phyloP scores from a whole-genome alignment of 1,140 invertebrate species.

The Stenopsyche tienmushanensis region DNA sequence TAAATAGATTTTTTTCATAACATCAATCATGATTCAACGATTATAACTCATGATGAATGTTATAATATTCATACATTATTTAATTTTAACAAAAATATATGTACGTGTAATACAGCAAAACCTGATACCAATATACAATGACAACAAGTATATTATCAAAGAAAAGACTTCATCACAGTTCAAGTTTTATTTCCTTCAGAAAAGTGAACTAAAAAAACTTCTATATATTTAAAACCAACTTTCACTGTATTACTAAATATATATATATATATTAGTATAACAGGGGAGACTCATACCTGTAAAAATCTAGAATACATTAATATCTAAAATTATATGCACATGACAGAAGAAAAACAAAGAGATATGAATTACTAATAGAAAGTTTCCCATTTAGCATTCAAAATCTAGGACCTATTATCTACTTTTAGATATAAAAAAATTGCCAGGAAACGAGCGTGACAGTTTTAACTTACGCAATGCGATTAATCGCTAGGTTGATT shows the following conservation, averaged over 20 bases:
- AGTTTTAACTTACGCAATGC: conserved; percentile 79
- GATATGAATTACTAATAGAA: not conserved
- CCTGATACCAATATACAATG: too few relatives aligned
- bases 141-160: too few relatives aligned
- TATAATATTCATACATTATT: too few relatives aligned
- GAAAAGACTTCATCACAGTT: too few relatives aligned
- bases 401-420: conserved; percentile 4
- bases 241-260: not conserved
- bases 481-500: conserved; percentile 85
- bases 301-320: not conserved
- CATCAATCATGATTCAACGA: too few relatives aligned
- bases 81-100: too few relatives aligned
- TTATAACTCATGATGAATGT: too few relatives aligned
- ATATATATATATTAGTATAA: not conserved
- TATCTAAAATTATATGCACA: not conserved
- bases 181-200: too few relatives aligned
- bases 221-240: too few relatives aligned
- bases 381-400: not conserved
- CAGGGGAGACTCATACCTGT: not conserved
- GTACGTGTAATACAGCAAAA: too few relatives aligned
- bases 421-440: conserved; percentile 15
- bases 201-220: too few relatives aligned
- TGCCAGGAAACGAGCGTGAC: conserved; percentile 23
- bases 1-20: too few relatives aligned
- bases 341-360: not conserved